phyloP scores from a whole-genome alignment of 2,113 vertebrate species.

The Phycodurus eques region DNA sequence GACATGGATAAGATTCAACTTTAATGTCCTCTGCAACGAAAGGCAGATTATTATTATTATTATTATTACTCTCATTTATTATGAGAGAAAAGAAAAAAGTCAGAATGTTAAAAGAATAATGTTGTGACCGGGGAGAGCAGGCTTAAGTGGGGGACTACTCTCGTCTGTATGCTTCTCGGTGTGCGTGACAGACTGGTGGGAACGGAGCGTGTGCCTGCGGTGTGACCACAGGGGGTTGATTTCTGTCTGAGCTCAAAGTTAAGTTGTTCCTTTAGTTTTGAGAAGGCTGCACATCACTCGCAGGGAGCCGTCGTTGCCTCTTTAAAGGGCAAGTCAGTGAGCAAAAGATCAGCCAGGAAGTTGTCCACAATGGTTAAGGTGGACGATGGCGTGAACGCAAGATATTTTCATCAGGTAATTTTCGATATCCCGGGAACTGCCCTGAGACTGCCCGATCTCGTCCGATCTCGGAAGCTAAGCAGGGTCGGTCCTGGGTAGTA shows the following conservation, averaged over 20 bases:
- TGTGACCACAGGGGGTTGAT: constrained; percentile 50
- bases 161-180: constrained; percentile 14
- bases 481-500: no score
- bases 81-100: no score
- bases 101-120: not conserved
- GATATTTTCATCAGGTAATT: no score
- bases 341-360: not conserved
- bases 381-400: not conserved
- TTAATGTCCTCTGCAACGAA: no score
- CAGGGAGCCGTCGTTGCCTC: not conserved
- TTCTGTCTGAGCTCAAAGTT: constrained; percentile 40
- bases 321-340: not conserved
- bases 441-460: no score
- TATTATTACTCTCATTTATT: no score
- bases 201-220: not conserved
- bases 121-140: not conserved
- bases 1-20: no score
- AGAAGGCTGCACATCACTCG: constrained; percentile 1
- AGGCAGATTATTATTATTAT: no score
- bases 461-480: no score
- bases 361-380: not conserved
- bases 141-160: not conserved
- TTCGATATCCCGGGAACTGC: no score
- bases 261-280: constrained; percentile 4
- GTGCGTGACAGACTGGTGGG: constrained; percentile 19